A percentile compares a stretch with the other conserved stretches of the same genome.
Evolutionary conservation across 1,140 invertebrate species (phyloP).

Genomic region (Drosophila tsacasi): DNA sequence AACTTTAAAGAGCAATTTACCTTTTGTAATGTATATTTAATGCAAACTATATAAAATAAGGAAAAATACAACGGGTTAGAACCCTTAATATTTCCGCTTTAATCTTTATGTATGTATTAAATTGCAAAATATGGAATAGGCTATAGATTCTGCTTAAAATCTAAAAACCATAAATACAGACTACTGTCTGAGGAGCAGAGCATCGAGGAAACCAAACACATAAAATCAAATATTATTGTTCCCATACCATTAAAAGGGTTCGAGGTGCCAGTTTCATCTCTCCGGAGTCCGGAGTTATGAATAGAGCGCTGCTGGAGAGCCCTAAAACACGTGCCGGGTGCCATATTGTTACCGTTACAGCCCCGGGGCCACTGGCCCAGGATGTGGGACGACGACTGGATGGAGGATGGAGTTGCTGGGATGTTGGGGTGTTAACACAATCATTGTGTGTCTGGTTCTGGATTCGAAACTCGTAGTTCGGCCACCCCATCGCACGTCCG

Average conservation of each 20-base stretch:
- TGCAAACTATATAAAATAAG: not conserved
- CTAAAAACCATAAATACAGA: slow-evolving; percentile 11
- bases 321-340: slow-evolving; percentile 64
- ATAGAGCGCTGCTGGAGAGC: slow-evolving; percentile 49
- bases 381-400: slow-evolving; percentile 25
- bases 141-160: slow-evolving; percentile 21
- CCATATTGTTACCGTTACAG: slow-evolving; percentile 68
- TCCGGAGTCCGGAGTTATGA: slow-evolving; percentile 16
- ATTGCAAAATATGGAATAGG: slow-evolving; percentile 1
- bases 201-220: slow-evolving; percentile 1
- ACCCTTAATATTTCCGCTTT: not conserved
- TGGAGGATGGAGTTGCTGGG: slow-evolving; percentile 43
- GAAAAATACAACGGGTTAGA: not conserved
- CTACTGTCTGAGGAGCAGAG: slow-evolving; percentile 1
- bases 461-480: slow-evolving; percentile 13
- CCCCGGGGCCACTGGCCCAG: slow-evolving; percentile 30
- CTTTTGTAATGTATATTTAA: not conserved
- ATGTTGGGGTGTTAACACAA: slow-evolving; percentile 71
- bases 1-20: not conserved
- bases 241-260: slow-evolving; percentile 42
- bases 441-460: slow-evolving; percentile 69
- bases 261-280: slow-evolving; percentile 45
- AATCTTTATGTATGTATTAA: not conserved
- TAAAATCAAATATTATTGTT: slow-evolving; percentile 42
- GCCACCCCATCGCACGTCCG: slow-evolving; percentile 32